Evolutionary conservation across 92 coral and sea anemone genomes (phyloP), one percentile per base, ranked within the genome.

Genomic region (Siderastrea siderea): DNA sequence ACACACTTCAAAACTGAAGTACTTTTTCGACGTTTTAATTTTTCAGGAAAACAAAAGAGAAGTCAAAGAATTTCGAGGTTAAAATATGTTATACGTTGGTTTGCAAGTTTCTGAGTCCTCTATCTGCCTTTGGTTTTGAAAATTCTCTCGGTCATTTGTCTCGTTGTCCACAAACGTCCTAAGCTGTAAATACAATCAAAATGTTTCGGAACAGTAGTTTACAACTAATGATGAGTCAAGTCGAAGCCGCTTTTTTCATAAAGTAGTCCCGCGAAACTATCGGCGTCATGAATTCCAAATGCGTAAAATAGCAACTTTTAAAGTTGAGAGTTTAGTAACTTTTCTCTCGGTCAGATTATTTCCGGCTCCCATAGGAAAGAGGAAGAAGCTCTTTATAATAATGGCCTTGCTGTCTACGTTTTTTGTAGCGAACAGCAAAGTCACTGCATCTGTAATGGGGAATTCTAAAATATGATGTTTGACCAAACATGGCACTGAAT

Each of bases 1-100:
- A 53, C 76, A 5, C 66, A 68, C 85, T 81, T 48, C 43, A 81
- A 10, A 53, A 69, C 26, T 69, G n/a, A 77, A 61, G 54, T 57
- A 6, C 43, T 5, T 11, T 60, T 77, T 77, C 38, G 52, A 12
- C 54, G 52, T 19, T 12, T 1, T 46, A 15, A 9, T 38, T 26
- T 58, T 50, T 8, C 17, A 11, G 14, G 3, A 47, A 26, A 70
- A 17, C 10, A 2, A 70, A 4, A 47, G 52, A 43, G 43, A 68
- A 68, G 15, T 10, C 14, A 45, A 38, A 5, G 19, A 7, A 12
- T 10, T 12, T 65, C 38, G 7, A 7, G 5, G 15, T 74, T 6
- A 9, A 52, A 19, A 19, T 43, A 46, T 49, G 19, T 15, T 7
- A 47, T 51, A 59, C 6, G 43, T 57, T 61, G 66, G 66, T 51